Percentiles rank a stretch among this genome's conserved stretches.
Evolutionary conservation across 2,797 vertebrate species (phyloP).

Genomic region (Jordanella pulchra): DNA sequence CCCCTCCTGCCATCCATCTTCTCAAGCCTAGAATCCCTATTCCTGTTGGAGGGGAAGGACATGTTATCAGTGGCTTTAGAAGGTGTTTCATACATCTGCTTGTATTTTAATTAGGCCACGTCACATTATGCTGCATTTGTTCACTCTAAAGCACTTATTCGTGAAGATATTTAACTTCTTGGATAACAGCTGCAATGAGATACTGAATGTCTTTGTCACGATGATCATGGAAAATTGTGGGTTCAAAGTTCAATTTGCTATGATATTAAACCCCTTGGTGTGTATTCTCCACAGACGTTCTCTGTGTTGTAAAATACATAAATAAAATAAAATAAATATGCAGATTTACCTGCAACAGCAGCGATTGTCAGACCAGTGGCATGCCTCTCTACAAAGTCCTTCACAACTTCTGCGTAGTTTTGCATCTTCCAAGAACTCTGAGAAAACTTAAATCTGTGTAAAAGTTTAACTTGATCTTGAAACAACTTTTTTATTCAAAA

Average conservation of each 20-base stretch:
- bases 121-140: neutral
- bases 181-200: neutral
- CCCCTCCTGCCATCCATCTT: slow-evolving; percentile 71
- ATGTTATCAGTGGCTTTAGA: neutral
- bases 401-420: slow-evolving; percentile 44
- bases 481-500: neutral
- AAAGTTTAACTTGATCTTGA: neutral
- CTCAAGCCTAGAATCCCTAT: slow-evolving; percentile 64
- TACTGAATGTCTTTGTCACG: neutral
- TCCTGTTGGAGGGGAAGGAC: slow-evolving; percentile 43
- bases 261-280: neutral
- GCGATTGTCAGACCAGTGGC: slow-evolving; percentile 37
- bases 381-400: slow-evolving; percentile 55
- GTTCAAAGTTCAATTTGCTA: neutral
- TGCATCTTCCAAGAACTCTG: slow-evolving; percentile 51
- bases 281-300: neutral
- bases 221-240: neutral
- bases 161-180: neutral
- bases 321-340: too few relatives aligned
- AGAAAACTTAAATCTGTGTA: neutral
- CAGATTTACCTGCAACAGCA: slow-evolving; percentile 70
- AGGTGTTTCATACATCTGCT: too few relatives aligned
- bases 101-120: neutral
- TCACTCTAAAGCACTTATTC: neutral
- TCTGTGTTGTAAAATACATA: rapidly evolving